phyloP scores from a whole-genome alignment of 2,113 vertebrate genomes.

The Manacus vitellinus region DNA sequence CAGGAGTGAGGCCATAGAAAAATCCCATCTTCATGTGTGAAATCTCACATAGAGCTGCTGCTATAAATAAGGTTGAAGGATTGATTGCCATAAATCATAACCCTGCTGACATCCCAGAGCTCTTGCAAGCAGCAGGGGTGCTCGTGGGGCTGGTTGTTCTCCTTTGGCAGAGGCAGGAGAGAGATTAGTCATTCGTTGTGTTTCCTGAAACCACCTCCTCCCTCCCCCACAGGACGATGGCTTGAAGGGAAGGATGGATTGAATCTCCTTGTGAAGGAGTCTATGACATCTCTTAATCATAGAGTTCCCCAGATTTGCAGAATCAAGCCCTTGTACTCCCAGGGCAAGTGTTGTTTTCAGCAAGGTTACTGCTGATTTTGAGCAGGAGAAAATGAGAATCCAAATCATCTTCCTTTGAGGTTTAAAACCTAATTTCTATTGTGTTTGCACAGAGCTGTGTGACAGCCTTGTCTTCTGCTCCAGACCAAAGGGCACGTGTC shows the following conservation, averaged over 20 bases:
- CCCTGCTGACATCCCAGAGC: slow-evolving; percentile 13
- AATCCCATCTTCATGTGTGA: not conserved
- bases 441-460: not conserved
- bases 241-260: not conserved
- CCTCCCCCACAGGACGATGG: not conserved
- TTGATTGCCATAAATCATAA: slow-evolving; percentile 39
- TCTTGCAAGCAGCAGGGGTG: not conserved
- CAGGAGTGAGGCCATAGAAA: not conserved
- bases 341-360: not conserved
- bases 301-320: not conserved
- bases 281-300: not conserved
- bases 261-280: not conserved
- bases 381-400: not conserved
- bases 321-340: not conserved
- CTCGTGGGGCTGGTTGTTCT: slow-evolving; percentile 22
- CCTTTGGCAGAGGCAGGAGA: slow-evolving; percentile 29
- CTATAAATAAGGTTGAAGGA: slow-evolving; percentile 18
- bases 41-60: not conserved
- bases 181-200: slow-evolving; percentile 15
- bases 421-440: not conserved
- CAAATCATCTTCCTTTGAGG: not conserved
- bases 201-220: slow-evolving; percentile 32
- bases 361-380: not conserved
- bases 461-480: not conserved
- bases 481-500: not conserved